Evolutionary conservation across 2,113 vertebrate genomes (phyloP), one percentile per base, ranked within the genome.

Genomic region (Poicephalus gulielmi): DNA sequence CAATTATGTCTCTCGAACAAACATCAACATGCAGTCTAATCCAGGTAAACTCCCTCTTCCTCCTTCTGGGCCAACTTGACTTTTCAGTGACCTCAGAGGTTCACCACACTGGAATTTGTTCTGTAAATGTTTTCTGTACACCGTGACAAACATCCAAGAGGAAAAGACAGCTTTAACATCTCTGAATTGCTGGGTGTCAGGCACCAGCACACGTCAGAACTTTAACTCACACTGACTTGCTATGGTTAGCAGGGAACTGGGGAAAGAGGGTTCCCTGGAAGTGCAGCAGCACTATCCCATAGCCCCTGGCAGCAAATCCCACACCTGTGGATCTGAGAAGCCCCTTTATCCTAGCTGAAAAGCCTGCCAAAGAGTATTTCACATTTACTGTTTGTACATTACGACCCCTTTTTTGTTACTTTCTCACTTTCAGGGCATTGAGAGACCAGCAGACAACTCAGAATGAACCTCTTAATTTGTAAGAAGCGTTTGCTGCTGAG

Each of bases 11-110:
- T 98, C 99, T 37, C 98, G 98, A 97, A 98, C 98, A 98, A 99
- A 99, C 98, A 98, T 99, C 98, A 99, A 98, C 98, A 98, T 99
- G 98, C 99, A 98, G 94, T 98, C 98, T 57, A 99, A 98, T 90
- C 98, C 98, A 99, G 99, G 99, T 99, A 98, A 98, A 79, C 17
- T 78, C 78, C 9, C 14, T 81, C 81, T 46, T 70, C 79, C 70
- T 90, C 62, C 43, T 14, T 73, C 88, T 43, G 74, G 53, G 73
- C 81, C 94, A 79, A 9, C 81, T 67, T 64, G 84, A 39, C 92
- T 88, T 93, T 35, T 52, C 90, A 67, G 59, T 82, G 78, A 79
- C 85, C 95, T 93, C 88, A 66, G 44, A 84, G 69, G 77, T 74
- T 92, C 84, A 31, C 77, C 83, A 62, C 71, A 49, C 22, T 1